Percentiles rank a stretch among this genome's conserved stretches.
These are phyloP conservation scores for Metopia argyrocephala DNA, from an alignment of 2,888 invertebrate genomes.

Conservation along the genomic window DNA sequence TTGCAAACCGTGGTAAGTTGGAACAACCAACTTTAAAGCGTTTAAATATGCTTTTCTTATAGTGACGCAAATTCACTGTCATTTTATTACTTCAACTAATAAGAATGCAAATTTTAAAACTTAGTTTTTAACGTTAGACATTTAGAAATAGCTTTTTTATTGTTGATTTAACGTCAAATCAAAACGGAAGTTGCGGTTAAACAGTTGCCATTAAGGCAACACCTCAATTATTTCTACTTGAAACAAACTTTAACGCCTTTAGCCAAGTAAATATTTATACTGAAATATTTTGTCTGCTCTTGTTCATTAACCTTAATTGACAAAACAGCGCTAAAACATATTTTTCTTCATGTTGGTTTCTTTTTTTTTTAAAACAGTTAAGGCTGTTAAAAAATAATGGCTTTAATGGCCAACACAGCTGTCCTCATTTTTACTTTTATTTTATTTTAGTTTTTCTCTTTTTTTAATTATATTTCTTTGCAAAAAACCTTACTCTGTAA, in stretches of 20 bases:
- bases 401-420: constrained; percentile 32
- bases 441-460: no score
- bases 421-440: constrained; percentile 1
- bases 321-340: background rate
- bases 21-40: constrained; percentile 54
- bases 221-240: background rate
- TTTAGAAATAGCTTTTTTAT: background rate
- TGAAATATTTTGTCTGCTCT: background rate
- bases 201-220: constrained; percentile 10
- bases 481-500: constrained; percentile 2
- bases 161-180: constrained; percentile 14
- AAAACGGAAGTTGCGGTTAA: constrained; percentile 40
- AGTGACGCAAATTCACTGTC: constrained; percentile 28
- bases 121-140: background rate
- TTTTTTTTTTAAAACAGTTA: background rate
- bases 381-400: background rate
- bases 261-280: constrained; percentile 3
- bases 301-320: background rate
- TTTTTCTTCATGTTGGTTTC: background rate
- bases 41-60: constrained; percentile 45
- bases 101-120: background rate
- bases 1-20: constrained; percentile 23
- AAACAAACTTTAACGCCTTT: background rate
- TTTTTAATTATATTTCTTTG: constrained; percentile 21
- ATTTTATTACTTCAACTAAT: constrained; percentile 13